phyloP scores from a whole-genome alignment of 2,113 vertebrate species.

The Synodontis membranacea region DNA sequence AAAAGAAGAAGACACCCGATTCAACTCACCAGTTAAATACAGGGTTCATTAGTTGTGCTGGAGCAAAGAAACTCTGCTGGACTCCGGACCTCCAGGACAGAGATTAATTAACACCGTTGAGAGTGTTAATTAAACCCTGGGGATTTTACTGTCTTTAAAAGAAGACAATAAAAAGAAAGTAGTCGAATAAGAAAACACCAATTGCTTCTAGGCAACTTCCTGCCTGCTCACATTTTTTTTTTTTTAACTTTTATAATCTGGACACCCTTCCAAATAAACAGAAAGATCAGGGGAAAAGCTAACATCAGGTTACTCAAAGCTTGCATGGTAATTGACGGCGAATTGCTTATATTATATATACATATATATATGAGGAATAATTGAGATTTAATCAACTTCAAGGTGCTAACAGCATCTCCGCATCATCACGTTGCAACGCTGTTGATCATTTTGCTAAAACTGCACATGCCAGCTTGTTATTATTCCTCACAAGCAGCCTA shows the following conservation, averaged over 20 bases:
- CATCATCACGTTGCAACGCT: background rate
- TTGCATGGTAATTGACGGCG: background rate
- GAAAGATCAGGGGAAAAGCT: background rate
- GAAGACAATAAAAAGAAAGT: background rate
- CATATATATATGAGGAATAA: background rate
- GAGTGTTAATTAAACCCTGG: conserved; percentile 26
- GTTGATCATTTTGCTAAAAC: background rate
- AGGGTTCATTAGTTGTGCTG: background rate
- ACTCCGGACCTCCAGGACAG: conserved; percentile 8
- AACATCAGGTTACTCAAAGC: too few relatives aligned
- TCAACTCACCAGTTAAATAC: background rate
- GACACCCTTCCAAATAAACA: background rate
- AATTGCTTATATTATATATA: too few relatives aligned
- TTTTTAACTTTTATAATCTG: background rate
- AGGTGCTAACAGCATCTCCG: background rate
- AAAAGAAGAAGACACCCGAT: background rate
- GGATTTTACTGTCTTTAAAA: background rate
- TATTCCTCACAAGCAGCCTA: background rate
- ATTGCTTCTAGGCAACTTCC: background rate
- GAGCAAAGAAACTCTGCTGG: background rate
- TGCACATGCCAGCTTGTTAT: background rate
- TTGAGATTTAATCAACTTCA: background rate
- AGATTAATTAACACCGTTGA: conserved; percentile 4
- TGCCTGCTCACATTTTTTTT: background rate
- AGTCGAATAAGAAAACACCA: background rate